Evolutionary conservation across 2,113 vertebrate genomes (phyloP).

Genomic region (Nymphicus hollandicus): DNA sequence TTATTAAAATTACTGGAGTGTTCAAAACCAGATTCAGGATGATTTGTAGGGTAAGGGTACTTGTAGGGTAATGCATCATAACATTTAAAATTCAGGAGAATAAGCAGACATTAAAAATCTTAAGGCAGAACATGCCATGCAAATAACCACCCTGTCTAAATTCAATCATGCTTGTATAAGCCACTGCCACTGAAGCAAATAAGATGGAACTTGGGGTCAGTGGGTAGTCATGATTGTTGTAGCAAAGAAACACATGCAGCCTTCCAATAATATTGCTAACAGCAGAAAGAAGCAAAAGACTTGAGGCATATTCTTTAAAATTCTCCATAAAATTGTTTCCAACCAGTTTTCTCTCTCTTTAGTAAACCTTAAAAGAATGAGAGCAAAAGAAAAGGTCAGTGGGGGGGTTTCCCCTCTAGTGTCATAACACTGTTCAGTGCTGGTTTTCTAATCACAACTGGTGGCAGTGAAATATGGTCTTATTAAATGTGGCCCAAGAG

Average conservation of each 20-base stretch:
- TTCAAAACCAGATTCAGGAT: not conserved
- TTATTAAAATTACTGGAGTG: not conserved
- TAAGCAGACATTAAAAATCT: not conserved
- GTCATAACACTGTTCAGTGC: not conserved
- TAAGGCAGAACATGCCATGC: not conserved
- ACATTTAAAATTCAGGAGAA: not conserved
- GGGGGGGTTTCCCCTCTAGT: not conserved
- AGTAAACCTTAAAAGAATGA: not conserved
- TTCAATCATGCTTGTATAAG: not conserved
- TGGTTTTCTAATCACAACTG: not conserved
- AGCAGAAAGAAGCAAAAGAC: not conserved
- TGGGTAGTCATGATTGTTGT: not conserved
- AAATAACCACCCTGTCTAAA: not conserved
- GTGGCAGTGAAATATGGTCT: accelerated
- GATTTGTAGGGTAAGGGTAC: not conserved
- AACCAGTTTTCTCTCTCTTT: not conserved
- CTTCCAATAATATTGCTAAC: not conserved
- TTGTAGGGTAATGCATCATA: not conserved
- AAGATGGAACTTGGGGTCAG: not conserved
- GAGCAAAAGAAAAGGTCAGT: not conserved
- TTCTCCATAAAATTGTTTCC: not conserved
- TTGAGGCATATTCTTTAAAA: not conserved
- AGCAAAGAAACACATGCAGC: not conserved
- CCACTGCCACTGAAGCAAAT: not conserved
- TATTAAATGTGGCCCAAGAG: not conserved